These are phyloP conservation scores for Falcunculus frontatus DNA, from an alignment of 2,113 vertebrate genomes.

Conservation along the genomic window DNA sequence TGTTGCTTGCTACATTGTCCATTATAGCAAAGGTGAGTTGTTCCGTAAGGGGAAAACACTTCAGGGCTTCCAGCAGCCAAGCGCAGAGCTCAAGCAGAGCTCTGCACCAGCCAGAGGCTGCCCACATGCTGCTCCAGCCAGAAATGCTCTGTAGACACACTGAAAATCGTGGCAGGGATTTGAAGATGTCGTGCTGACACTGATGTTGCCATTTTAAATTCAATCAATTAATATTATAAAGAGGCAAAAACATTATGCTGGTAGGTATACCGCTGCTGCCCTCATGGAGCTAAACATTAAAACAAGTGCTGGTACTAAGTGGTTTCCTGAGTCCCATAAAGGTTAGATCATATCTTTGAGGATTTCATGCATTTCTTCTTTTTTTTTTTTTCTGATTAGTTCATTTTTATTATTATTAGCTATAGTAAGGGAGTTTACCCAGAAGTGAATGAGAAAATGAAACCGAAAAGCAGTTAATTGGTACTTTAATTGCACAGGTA, in stretches of 20 bases:
- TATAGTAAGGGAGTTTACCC: neutral
- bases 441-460: neutral
- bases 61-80: neutral
- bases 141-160: neutral
- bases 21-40: neutral
- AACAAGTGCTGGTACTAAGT: neutral
- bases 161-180: neutral
- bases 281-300: neutral
- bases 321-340: neutral
- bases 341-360: neutral
- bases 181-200: neutral
- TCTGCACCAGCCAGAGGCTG: neutral
- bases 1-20: neutral
- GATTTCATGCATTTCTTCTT: neutral
- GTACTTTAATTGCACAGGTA: neutral
- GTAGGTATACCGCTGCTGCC: neutral
- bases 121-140: neutral
- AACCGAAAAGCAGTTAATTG: neutral
- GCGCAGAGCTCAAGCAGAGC: neutral
- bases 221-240: neutral
- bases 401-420: neutral
- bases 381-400: neutral
- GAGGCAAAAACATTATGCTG: neutral
- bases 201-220: neutral
- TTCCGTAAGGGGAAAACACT: neutral